Base-by-base conservation (phyloP, 2,888 invertebrate genomes). In the Philereme transversata region DNA sequence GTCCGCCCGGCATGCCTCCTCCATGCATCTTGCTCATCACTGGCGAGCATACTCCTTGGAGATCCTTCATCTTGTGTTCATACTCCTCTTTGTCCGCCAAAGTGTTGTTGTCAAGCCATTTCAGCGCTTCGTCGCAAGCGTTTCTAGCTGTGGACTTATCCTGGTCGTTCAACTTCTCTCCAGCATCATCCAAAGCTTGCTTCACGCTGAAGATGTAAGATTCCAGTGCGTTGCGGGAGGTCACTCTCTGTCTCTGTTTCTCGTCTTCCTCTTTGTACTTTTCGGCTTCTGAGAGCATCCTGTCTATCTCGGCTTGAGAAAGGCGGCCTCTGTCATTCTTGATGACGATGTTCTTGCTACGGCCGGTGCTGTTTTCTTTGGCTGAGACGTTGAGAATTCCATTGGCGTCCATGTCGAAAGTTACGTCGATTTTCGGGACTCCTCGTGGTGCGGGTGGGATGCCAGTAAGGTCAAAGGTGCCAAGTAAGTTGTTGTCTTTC, bases 371-470 rank as follows among this genome's bases (percentile, higher is more conserved):
- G 82, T 94, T 94, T 66, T 95, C 95, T 65, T 95, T 94, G 22
- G 97, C 97, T 0, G 96, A 95, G 1, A 98, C 97, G 81, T 97
- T 97, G 65, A 97, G 87, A 70, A 96, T 96, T 49, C 96, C 96
- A 80, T 96, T 96, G 9, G 96, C 96, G 80, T 96, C 96, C 73
- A 96, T 81, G 77, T 96, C 96, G 80, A 96, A 96, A 41, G 95
- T 95, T 34, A 95, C 95, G 68, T 95, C 95, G 71, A 95, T 94
- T 77, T 95, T 94, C 0, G 95, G 95, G 0, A 95, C 93, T 22
- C 95, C 95, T 48, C 95, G 88, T 0, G 95, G 95, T 33, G 95
- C 95, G 0, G 95, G 95, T n/a, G 95, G 95, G 34, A 96, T 95
- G 46, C 95, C 96, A 7, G 94, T 94, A 67, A 95, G 78, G 71